These are phyloP conservation scores for Trematomus bernacchii DNA, from an alignment of 2,797 vertebrate species.

Conservation along the genomic window DNA sequence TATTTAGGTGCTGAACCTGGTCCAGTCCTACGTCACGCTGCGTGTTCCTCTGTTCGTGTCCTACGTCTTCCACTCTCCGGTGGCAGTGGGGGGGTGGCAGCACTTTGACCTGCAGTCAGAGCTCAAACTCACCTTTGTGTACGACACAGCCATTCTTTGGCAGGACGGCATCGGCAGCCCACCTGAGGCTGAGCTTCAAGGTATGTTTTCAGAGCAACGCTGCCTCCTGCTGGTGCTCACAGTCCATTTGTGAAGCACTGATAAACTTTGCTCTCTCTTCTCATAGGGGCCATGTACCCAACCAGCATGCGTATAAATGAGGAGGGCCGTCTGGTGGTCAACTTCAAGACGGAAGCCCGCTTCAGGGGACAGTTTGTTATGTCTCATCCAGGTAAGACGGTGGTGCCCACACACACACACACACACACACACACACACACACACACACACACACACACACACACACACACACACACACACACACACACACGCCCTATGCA, in stretches of 20 bases:
- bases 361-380: constrained; percentile 89
- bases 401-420: neutral
- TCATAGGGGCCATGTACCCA: constrained; percentile 88
- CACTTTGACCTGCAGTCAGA: constrained; percentile 91
- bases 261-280: constrained; percentile 23
- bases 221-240: neutral
- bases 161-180: constrained; percentile 89
- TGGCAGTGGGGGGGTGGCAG: constrained; percentile 87
- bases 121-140: constrained; percentile 89
- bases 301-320: constrained; percentile 89
- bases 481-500: constrained; percentile 10
- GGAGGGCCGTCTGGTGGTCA: constrained; percentile 87
- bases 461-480: constrained; percentile 1
- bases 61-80: constrained; percentile 89
- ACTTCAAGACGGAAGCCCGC: constrained; percentile 87
- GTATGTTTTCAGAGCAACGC: constrained; percentile 56
- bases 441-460: constrained; percentile 15
- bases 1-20: constrained; percentile 87
- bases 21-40: constrained; percentile 89
- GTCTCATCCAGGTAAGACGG: constrained; percentile 86
- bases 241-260: neutral
- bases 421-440: constrained; percentile 3
- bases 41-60: constrained; percentile 87
- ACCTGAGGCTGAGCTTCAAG: constrained; percentile 88
- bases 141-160: constrained; percentile 89